phyloP scores from a whole-genome alignment of 2,113 vertebrate genomes.

The Myrmecobius fasciatus region DNA sequence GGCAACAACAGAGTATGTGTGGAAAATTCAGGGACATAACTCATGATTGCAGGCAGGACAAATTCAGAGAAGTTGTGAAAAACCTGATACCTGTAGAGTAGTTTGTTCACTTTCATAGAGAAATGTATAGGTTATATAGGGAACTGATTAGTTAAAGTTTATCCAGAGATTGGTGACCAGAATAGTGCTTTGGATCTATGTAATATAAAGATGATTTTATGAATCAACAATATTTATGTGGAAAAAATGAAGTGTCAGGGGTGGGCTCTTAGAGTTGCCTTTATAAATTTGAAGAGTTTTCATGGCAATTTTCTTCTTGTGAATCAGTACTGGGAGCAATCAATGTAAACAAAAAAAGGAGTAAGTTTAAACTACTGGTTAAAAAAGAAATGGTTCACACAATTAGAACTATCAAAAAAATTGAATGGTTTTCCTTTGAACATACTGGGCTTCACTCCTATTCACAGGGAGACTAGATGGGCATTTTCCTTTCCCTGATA shows the following conservation, averaged over 20 bases:
- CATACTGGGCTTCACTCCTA: not conserved
- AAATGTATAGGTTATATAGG: not conserved
- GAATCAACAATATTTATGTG: not conserved
- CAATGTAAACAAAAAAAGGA: not conserved
- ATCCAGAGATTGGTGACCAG: not conserved
- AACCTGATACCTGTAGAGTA: not conserved
- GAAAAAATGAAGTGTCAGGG: not conserved
- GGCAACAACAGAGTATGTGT: not conserved
- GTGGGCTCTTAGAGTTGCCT: not conserved
- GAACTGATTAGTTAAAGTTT: not conserved
- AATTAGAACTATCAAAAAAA: not conserved
- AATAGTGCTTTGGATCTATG: not conserved
- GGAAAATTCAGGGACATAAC: not conserved
- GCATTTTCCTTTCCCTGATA: not conserved
- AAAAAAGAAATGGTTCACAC: not conserved
- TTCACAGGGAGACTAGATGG: not conserved
- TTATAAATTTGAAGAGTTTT: not conserved
- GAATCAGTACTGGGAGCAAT: not conserved
- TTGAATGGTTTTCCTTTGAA: not conserved
- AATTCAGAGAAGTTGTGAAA: not conserved
- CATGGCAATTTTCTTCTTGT: not conserved
- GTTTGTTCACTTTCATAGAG: not conserved
- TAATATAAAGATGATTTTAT: not conserved
- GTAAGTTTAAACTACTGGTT: not conserved
- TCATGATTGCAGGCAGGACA: not conserved